Evolutionary conservation across 2,888 invertebrate species (phyloP).

Genomic region (Andrena camellia): DNA sequence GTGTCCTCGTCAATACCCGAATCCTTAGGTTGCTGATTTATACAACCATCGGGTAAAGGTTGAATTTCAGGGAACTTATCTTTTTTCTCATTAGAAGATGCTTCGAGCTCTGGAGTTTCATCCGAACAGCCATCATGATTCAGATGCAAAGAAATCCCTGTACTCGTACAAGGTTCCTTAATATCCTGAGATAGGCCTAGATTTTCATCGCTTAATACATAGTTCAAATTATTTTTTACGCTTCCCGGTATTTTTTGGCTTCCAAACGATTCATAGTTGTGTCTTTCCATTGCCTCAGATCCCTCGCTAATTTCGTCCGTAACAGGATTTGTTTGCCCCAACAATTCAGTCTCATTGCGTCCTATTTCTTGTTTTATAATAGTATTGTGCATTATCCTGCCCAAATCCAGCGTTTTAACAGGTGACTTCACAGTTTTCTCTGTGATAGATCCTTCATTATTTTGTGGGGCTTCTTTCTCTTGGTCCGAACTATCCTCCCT

Average conservation of each 20-base stretch:
- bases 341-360: not conserved
- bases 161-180: not conserved
- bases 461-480: not conserved
- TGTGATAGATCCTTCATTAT: not conserved
- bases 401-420: not conserved
- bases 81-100: not conserved
- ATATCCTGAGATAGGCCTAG: too few relatives aligned
- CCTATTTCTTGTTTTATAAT: not conserved
- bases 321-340: not conserved
- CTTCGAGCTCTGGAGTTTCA: not conserved
- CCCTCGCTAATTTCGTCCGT: not conserved
- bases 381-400: not conserved
- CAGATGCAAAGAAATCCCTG: not conserved
- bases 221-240: not conserved
- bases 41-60: not conserved
- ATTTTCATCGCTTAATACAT: not conserved
- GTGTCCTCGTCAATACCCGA: slow-evolving; percentile 70
- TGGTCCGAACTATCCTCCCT: not conserved
- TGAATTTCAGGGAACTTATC: not conserved
- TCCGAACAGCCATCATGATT: not conserved
- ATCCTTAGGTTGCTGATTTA: slow-evolving; percentile 48
- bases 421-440: not conserved
- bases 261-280: not conserved
- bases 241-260: not conserved
- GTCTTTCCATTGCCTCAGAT: not conserved